These are phyloP conservation scores for Maccullochella peelii DNA, from an alignment of 2,113 vertebrate genomes.

Conservation along the genomic window DNA sequence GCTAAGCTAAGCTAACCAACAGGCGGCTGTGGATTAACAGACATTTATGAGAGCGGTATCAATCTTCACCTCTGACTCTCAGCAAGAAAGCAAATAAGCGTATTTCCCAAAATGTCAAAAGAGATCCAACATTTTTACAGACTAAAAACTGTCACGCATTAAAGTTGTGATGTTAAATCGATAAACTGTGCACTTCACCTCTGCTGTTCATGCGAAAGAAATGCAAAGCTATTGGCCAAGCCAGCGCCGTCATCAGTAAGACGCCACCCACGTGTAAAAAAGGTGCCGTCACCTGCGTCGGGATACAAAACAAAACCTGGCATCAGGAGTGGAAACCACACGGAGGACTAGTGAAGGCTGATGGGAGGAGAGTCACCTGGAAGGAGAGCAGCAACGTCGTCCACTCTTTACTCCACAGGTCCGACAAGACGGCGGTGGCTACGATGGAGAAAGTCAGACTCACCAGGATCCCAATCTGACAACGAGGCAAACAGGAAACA, in stretches of 20 bases:
- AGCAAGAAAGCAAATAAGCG: too few species aligned
- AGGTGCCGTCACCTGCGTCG: constrained; percentile 86
- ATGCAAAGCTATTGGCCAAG: constrained; percentile 89
- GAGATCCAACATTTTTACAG: background rate
- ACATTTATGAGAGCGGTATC: background rate
- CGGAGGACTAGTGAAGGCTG: rapidly evolving
- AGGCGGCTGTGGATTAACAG: background rate
- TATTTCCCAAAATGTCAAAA: too few species aligned
- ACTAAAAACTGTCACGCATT: too few species aligned
- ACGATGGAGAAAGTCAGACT: constrained; percentile 80
- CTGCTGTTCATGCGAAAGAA: constrained; percentile 85
- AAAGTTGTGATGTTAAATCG: too few species aligned
- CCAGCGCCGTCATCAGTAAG: constrained; percentile 82
- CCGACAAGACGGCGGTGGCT: constrained; percentile 77
- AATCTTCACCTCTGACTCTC: background rate
- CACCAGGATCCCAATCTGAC: constrained; percentile 85
- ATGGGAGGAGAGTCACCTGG: constrained; percentile 80
- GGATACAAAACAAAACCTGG: background rate
- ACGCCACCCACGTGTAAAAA: constrained; percentile 89
- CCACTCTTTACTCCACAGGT: constrained; percentile 87
- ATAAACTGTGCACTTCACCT: constrained; percentile 74
- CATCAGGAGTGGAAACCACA: background rate
- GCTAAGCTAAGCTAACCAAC: background rate
- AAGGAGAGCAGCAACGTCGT: constrained; percentile 86
- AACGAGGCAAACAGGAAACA: background rate